Conservation (phyloP, 2,888 invertebrate species). For the Chromoteleia sp. region DNA sequence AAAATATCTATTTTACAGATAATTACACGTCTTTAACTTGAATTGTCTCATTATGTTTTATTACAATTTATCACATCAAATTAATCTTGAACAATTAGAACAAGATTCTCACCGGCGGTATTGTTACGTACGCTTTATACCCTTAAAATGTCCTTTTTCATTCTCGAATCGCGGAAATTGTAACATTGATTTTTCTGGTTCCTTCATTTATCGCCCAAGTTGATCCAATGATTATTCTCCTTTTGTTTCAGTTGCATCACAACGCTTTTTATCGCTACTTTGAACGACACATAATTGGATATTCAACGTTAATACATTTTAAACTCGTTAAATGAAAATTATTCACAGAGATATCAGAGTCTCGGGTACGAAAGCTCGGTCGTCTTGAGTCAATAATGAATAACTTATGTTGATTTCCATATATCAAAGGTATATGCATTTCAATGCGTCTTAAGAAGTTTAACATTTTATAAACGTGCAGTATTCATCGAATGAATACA, state of each 20-base stretch:
- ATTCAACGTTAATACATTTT: slow-evolving; percentile 21
- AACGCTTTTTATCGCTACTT: not conserved
- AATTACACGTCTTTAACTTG: too few relatives aligned
- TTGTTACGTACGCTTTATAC: not conserved
- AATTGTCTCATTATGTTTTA: too few relatives aligned
- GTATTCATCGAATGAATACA: slow-evolving; percentile 50
- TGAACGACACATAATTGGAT: slow-evolving; percentile 19
- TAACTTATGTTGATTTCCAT: slow-evolving; percentile 28
- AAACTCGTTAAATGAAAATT: slow-evolving; percentile 20
- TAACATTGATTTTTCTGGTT: slow-evolving; percentile 21
- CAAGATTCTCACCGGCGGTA: too few relatives aligned
- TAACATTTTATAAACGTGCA: slow-evolving; percentile 36
- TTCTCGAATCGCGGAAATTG: slow-evolving; percentile 6
- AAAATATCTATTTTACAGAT: too few relatives aligned
- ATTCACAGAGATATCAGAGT: slow-evolving; percentile 22
- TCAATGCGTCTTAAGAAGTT: slow-evolving; percentile 46
- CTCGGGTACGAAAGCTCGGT: not conserved
- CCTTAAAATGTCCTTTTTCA: not conserved
- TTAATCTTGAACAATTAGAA: too few relatives aligned
- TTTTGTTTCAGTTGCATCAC: slow-evolving; percentile 23
- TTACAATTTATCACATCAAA: too few relatives aligned
- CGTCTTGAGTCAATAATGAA: slow-evolving; percentile 32
- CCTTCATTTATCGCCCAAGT: slow-evolving; percentile 4
- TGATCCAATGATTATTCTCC: slow-evolving; percentile 22
- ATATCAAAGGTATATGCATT: slow-evolving; percentile 34